These are phyloP conservation scores for Tenthredo livida DNA, from an alignment of 2,888 invertebrate genomes.

Conservation along the genomic window DNA sequence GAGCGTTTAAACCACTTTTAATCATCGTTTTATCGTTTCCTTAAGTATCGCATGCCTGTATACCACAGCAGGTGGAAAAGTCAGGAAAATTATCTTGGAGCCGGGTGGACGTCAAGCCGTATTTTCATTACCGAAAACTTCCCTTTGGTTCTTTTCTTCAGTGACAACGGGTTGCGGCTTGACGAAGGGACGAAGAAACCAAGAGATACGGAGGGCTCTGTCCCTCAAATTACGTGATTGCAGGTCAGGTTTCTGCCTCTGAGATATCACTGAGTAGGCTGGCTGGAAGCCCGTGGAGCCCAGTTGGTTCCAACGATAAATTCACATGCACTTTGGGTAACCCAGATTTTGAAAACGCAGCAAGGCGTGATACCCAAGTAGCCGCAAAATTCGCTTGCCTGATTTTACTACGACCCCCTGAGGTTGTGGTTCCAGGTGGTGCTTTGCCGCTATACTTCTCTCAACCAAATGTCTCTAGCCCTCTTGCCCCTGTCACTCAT, in stretches of 20 bases:
- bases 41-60: background rate
- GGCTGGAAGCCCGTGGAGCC: background rate
- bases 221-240: conserved; percentile 43
- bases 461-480: conserved; percentile 4
- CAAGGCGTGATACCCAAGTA: conserved; percentile 54
- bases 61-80: background rate
- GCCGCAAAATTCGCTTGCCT: conserved; percentile 58
- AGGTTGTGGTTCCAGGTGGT: conserved; percentile 5
- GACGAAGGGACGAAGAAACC: background rate
- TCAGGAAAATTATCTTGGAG: background rate
- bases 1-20: background rate
- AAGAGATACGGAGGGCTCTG: background rate
- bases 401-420: conserved; percentile 54
- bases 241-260: conserved; percentile 8
- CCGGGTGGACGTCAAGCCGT: background rate
- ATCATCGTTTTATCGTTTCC: background rate
- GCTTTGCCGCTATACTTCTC: background rate
- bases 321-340: conserved; percentile 45
- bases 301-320: conserved; percentile 38
- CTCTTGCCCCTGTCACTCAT: background rate
- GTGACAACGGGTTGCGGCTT: conserved; percentile 8
- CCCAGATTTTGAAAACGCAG: conserved; percentile 50
- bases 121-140: conserved; percentile 24
- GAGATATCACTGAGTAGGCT: background rate
- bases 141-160: background rate